Percentiles rank a stretch among this genome's conserved stretches.
phyloP scores from a whole-genome alignment of 2,797 vertebrate species.

The Antrozous pallidus region DNA sequence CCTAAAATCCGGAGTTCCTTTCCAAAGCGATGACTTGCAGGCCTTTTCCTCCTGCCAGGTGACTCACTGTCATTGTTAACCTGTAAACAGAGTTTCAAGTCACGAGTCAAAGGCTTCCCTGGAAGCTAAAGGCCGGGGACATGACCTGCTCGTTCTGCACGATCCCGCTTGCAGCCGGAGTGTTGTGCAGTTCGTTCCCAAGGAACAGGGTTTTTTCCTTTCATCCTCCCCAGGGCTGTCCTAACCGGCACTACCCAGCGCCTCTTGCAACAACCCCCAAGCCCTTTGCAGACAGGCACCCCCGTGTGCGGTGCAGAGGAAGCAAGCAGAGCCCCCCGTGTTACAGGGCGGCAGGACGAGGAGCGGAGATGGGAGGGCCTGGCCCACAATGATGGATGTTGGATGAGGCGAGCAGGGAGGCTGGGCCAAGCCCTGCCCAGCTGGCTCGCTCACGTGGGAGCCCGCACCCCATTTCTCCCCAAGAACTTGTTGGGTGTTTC shows the following conservation, averaged over 20 bases:
- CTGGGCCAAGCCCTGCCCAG: background rate
- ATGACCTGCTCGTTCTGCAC: background rate
- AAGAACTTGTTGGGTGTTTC: background rate
- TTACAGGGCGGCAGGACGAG: rapidly evolving
- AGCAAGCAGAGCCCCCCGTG: background rate
- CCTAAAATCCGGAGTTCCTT: background rate
- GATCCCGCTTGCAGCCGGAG: background rate
- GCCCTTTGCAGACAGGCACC: background rate
- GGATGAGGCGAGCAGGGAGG: background rate
- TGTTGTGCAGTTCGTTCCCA: background rate
- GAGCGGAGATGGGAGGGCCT: background rate
- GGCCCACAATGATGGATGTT: background rate
- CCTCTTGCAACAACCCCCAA: background rate
- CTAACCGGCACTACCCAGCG: background rate
- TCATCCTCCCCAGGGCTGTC: background rate
- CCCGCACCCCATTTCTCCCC: background rate
- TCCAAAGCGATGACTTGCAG: background rate
- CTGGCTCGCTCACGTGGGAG: background rate
- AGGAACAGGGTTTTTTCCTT: background rate
- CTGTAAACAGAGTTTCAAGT: background rate
- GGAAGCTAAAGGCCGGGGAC: background rate
- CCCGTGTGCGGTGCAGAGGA: background rate
- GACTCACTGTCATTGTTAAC: background rate
- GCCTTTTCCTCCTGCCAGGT: background rate
- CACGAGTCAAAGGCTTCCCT: background rate